Evolutionary conservation across 2,113 vertebrate species (phyloP).

Genomic region (Perognathus longimembris): DNA sequence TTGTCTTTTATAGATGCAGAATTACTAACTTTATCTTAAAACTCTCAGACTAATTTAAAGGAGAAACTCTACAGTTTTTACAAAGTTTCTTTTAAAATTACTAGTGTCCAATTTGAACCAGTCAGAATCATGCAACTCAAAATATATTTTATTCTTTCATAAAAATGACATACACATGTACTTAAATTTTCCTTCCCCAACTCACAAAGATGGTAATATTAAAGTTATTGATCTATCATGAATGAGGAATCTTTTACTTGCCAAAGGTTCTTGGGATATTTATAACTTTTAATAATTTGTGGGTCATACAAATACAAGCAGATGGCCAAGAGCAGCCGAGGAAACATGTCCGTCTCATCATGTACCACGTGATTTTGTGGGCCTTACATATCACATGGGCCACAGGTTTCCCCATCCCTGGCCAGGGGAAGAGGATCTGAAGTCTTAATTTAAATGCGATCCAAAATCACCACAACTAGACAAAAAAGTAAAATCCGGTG

Average conservation of each 20-base stretch:
- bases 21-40: conserved; percentile 22
- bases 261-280: too few species aligned
- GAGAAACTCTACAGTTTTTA: conserved; percentile 42
- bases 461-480: conserved; percentile 51
- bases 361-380: too few species aligned
- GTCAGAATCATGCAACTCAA: conserved; percentile 25
- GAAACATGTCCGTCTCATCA: too few species aligned
- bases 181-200: conserved; percentile 49
- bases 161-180: conserved; percentile 31
- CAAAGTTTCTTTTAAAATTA: conserved; percentile 56
- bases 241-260: too few species aligned
- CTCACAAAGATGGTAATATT: conserved; percentile 61
- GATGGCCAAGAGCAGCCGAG: too few species aligned
- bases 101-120: conserved; percentile 11
- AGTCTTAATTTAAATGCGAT: conserved; percentile 51
- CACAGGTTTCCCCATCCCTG: too few species aligned
- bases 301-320: too few species aligned
- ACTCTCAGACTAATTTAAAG: conserved; percentile 49
- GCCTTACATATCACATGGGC: too few species aligned
- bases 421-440: conserved; percentile 50
- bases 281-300: too few species aligned
- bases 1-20: conserved; percentile 51
- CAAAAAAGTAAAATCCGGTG: conserved; percentile 37
- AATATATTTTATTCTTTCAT: conserved; percentile 44
- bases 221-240: not conserved